Conservation (phyloP, 2,888 invertebrate species). For the Lasioglossum oenotherae region DNA sequence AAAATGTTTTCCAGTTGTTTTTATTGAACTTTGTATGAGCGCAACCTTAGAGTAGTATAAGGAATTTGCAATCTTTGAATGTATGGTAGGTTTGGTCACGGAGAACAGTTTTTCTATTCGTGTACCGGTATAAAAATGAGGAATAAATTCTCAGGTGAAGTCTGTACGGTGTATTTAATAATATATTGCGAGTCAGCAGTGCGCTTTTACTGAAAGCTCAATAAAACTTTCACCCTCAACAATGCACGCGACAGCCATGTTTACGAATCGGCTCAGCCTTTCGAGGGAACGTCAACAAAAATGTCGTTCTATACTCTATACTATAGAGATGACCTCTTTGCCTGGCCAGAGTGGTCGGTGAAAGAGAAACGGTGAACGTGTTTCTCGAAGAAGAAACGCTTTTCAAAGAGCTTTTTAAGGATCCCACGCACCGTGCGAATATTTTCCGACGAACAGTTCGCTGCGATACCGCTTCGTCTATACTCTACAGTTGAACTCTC, state of each 20-base stretch:
- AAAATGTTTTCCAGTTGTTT: not conserved
- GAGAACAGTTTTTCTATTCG: not conserved
- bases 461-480: constrained; percentile 1
- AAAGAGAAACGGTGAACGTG: constrained; percentile 4
- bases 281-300: constrained; percentile 3
- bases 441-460: not conserved
- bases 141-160: not conserved
- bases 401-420: not conserved
- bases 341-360: not conserved
- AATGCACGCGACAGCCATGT: constrained; percentile 1
- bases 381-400: not conserved
- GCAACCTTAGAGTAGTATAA: not conserved
- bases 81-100: not conserved
- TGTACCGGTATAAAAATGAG: not conserved
- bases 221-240: not conserved
- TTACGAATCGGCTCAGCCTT: not conserved
- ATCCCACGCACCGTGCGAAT: not conserved
- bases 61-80: not conserved
- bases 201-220: not conserved
- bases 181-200: not conserved
- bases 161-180: not conserved
- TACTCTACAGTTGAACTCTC: not conserved
- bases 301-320: not conserved
- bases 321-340: constrained; percentile 3
- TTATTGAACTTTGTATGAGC: not conserved